These are phyloP conservation scores for Myodes glareolus DNA, from an alignment of 2,113 vertebrate species.

Conservation along the genomic window DNA sequence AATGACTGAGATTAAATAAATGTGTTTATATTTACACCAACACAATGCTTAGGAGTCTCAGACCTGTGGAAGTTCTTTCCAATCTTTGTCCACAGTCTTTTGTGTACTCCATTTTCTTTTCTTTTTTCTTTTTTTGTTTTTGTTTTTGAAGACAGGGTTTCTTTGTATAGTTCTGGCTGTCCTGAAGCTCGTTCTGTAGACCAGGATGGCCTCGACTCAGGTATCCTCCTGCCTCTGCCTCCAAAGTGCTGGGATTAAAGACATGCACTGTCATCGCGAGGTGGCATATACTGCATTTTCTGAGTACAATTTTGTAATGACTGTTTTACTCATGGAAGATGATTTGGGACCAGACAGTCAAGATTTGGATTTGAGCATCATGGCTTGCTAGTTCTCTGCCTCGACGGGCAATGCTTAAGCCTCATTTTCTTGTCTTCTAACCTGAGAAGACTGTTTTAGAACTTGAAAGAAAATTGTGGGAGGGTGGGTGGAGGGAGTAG, in stretches of 20 bases:
- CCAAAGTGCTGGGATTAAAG: not conserved
- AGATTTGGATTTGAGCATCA: not conserved
- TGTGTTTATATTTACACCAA: not conserved
- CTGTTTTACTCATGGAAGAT: not conserved
- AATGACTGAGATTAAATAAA: not conserved
- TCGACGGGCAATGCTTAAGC: not conserved
- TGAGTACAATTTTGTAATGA: not conserved
- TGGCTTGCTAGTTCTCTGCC: not conserved
- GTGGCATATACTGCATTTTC: not conserved
- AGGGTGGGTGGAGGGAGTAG: no score
- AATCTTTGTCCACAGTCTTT: not conserved
- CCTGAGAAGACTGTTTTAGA: not conserved
- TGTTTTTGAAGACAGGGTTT: not conserved
- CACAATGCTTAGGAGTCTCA: not conserved
- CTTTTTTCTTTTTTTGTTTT: not conserved
- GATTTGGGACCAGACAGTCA: not conserved
- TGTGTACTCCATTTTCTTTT: not conserved
- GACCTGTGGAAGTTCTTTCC: not conserved
- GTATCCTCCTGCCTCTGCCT: not conserved
- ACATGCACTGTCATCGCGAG: fast-evolving
- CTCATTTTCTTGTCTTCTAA: not conserved
- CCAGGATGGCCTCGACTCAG: not conserved
- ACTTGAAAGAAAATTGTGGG: not conserved
- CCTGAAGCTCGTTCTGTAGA: not conserved
- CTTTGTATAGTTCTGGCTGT: not conserved